phyloP scores from a whole-genome alignment of 2,888 invertebrate genomes.

The Sarcophaga carnaria region DNA sequence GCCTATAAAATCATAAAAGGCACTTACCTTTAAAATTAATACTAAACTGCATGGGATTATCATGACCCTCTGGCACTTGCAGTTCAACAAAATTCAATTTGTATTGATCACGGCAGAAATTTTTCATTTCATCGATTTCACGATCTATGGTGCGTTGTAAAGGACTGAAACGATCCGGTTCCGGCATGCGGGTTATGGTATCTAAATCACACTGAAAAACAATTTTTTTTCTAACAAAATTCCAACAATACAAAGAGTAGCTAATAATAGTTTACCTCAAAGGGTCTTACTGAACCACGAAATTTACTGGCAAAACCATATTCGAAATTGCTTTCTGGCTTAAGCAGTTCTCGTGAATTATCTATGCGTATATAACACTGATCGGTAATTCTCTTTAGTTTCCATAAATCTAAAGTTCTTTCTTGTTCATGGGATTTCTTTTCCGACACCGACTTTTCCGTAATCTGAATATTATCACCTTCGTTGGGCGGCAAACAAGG shows the following conservation, averaged over 20 bases:
- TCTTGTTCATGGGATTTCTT: constrained; percentile 67
- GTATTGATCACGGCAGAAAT: constrained; percentile 79
- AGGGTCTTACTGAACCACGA: constrained; percentile 72
- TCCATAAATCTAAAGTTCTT: constrained; percentile 72
- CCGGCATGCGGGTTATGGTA: constrained; percentile 74
- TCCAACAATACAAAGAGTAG: not conserved
- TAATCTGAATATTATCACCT: constrained; percentile 58
- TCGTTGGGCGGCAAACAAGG: constrained; percentile 74
- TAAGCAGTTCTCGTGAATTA: constrained; percentile 70
- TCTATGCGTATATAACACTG: constrained; percentile 78
- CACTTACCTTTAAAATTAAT: constrained; percentile 75
- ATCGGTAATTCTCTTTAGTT: constrained; percentile 78
- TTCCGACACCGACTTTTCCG: constrained; percentile 71
- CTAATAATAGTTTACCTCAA: constrained; percentile 69
- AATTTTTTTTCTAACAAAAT: not conserved
- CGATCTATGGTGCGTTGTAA: constrained; percentile 76
- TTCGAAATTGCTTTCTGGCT: constrained; percentile 74
- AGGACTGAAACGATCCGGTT: constrained; percentile 76
- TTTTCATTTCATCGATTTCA: constrained; percentile 76
- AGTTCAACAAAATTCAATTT: constrained; percentile 80
- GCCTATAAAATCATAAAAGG: too few relatives aligned
- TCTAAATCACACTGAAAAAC: constrained; percentile 71
- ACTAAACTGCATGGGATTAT: constrained; percentile 78
- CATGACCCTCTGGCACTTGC: constrained; percentile 79
- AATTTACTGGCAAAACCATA: constrained; percentile 78